These are phyloP conservation scores for Zeuzera pyrina DNA, from an alignment of 2,888 invertebrate genomes.

Conservation along the genomic window DNA sequence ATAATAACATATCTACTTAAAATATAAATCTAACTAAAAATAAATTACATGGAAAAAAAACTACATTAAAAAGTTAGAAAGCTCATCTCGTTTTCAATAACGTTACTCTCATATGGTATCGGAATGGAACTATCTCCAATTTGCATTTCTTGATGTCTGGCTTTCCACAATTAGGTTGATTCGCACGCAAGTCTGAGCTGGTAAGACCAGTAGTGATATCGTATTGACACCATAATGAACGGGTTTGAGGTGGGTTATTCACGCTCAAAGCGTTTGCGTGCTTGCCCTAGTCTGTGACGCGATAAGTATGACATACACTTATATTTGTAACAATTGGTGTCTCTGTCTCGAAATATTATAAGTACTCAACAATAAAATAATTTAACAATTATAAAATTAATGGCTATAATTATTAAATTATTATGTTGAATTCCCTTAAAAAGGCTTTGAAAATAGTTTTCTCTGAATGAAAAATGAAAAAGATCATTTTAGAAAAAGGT, in stretches of 20 bases:
- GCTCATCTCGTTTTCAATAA: conserved; percentile 1
- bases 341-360: no score
- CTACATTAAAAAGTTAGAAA: no score
- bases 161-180: conserved; percentile 60
- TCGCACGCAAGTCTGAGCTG: conserved; percentile 43
- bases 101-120: conserved; percentile 27
- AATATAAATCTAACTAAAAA: conserved; percentile 4
- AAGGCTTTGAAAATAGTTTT: no score
- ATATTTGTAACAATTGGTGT: no score
- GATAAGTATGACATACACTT: no score
- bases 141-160: conserved; percentile 52
- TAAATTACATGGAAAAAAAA: conserved; percentile 4
- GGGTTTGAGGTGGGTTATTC: conserved; percentile 34
- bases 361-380: no score
- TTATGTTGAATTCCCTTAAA: no score
- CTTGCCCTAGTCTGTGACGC: conserved; percentile 19
- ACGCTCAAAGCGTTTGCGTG: conserved; percentile 36
- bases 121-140: conserved; percentile 36
- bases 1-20: no score
- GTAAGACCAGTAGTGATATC: conserved; percentile 62
- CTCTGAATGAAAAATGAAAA: no score
- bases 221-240: conserved; percentile 52
- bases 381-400: no score
- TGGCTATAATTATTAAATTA: no score
- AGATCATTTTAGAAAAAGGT: no score